phyloP scores from a whole-genome alignment of 2,797 vertebrate species.

The Poecilia velifera region DNA sequence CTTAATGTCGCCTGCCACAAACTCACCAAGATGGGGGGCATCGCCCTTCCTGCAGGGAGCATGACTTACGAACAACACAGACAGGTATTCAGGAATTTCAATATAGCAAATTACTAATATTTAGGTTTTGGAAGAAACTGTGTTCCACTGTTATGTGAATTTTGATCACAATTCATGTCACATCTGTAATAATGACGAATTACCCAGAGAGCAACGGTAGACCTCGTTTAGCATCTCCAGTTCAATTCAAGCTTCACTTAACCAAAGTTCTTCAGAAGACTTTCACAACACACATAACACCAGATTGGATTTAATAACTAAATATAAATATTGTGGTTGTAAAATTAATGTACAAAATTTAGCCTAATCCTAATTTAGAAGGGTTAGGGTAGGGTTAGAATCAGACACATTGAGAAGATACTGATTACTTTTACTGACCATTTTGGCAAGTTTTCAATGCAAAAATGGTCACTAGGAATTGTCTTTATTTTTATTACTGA shows the following conservation, averaged over 20 bases:
- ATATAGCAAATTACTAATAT: neutral
- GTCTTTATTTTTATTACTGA: neutral
- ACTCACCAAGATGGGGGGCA: constrained; percentile 56
- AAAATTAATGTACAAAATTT: neutral
- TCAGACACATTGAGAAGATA: neutral
- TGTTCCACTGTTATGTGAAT: neutral
- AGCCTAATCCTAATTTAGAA: neutral
- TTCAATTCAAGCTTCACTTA: neutral
- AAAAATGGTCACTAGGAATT: neutral
- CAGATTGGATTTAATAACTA: neutral
- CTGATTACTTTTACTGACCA: neutral
- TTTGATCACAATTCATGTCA: neutral
- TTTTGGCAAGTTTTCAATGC: neutral
- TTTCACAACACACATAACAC: neutral
- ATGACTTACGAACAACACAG: constrained; percentile 65
- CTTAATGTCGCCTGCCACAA: constrained; percentile 80
- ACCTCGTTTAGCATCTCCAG: neutral
- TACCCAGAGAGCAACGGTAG: neutral
- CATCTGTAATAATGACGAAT: neutral
- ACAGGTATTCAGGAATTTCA: constrained; percentile 67
- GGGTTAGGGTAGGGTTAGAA: no score
- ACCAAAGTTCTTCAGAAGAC: neutral
- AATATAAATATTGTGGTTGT: neutral
- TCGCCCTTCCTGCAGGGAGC: constrained; percentile 53
- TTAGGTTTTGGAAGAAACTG: neutral